Conservation (phyloP, 2,113 vertebrate species). For the Rynchops niger region DNA sequence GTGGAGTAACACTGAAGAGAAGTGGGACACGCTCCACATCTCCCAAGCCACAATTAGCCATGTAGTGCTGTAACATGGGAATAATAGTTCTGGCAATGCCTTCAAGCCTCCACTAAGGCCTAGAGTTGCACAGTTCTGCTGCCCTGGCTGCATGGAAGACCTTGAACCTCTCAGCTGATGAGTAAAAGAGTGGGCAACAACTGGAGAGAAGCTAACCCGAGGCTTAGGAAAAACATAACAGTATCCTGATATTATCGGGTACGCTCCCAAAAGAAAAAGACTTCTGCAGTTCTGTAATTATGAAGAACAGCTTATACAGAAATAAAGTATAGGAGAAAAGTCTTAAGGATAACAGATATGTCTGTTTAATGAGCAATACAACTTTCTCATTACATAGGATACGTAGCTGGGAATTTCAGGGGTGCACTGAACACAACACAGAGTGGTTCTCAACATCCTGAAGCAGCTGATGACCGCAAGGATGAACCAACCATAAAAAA, state of each 20-base stretch:
- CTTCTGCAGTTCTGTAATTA: neutral
- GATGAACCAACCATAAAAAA: neutral
- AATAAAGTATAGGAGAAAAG: neutral
- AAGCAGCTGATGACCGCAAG: neutral
- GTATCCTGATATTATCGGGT: neutral
- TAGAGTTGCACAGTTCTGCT: neutral
- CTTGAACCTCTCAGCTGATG: neutral
- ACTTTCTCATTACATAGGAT: neutral
- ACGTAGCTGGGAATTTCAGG: neutral
- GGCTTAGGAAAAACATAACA: neutral
- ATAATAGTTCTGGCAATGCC: neutral
- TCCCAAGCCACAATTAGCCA: neutral
- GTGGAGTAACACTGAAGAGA: neutral
- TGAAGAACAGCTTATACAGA: neutral
- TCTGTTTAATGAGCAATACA: neutral
- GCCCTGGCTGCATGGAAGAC: neutral
- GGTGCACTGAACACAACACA: neutral
- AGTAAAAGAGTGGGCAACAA: neutral
- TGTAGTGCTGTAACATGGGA: neutral
- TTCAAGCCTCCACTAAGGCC: neutral
- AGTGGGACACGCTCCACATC: fast-evolving
- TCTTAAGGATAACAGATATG: neutral
- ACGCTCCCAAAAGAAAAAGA: neutral
- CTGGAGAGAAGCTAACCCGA: neutral
- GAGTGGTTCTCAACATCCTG: neutral